Evolutionary conservation across 2,888 invertebrate genomes (phyloP).

Genomic region (Stenurella melanura): DNA sequence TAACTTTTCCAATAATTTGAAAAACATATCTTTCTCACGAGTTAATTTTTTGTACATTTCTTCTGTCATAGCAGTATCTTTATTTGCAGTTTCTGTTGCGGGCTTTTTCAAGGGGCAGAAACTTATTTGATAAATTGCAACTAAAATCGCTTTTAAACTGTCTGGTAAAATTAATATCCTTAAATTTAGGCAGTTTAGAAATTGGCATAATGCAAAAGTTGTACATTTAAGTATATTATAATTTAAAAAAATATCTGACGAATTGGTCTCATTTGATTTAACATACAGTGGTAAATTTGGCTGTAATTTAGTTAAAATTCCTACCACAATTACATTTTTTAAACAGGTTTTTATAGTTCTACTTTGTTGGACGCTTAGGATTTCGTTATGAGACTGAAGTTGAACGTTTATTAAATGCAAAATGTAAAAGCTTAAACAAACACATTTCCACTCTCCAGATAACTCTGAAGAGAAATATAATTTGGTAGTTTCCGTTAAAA

Average conservation of each 20-base stretch:
- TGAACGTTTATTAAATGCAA: slow-evolving; percentile 69
- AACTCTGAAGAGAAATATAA: slow-evolving; percentile 53
- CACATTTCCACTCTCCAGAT: slow-evolving; percentile 71
- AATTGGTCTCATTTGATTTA: slow-evolving; percentile 45
- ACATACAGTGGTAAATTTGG: slow-evolving; percentile 72
- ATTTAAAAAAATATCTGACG: slow-evolving; percentile 72
- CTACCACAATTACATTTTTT: slow-evolving; percentile 79
- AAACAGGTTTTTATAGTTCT: slow-evolving; percentile 78
- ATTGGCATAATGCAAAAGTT: slow-evolving; percentile 74
- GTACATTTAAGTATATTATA: slow-evolving; percentile 75
- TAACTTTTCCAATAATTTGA: slow-evolving; percentile 74
- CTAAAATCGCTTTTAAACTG: slow-evolving; percentile 79
- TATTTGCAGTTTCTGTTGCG: slow-evolving; percentile 64
- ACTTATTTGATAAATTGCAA: slow-evolving; percentile 81
- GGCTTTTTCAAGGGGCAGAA: slow-evolving; percentile 81
- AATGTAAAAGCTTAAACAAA: slow-evolving; percentile 73
- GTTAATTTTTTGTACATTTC: slow-evolving; percentile 75
- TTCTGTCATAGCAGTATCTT: slow-evolving; percentile 75
- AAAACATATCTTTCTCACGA: slow-evolving; percentile 75
- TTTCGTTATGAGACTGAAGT: slow-evolving; percentile 65
- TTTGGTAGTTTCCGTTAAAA: slow-evolving; percentile 42
- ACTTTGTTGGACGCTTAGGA: slow-evolving; percentile 81
- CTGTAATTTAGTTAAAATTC: slow-evolving; percentile 80
- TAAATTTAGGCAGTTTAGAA: slow-evolving; percentile 75
- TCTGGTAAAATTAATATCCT: slow-evolving; percentile 76